Base-by-base conservation (phyloP, 2,888 invertebrate species). In the Himalopsyche japonica region DNA sequence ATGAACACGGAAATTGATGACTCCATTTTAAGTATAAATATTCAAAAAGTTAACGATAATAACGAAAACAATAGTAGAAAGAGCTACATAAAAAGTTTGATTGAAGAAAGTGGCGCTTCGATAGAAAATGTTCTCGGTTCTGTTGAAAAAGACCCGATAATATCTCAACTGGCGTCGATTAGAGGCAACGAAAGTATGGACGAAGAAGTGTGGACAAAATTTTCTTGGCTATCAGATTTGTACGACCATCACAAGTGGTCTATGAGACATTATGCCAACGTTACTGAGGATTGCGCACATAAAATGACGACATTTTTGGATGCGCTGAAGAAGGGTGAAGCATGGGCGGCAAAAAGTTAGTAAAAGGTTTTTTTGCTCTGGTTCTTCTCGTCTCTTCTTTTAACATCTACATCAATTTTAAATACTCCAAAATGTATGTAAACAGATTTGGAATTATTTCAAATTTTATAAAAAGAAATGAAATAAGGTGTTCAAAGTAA, bases 261-360 rank as follows among this genome's bases (percentile, higher is more conserved):
- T 48, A 87, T 88, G 47, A 88, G 90, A 2, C 87, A 90, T 48
- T 89, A 93, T 18, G 89, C 90, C 49, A 93, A 93, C 83, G 92
- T 93, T n/a, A 92, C 92, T 3, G 89, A 89, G n/a, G 90, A 90
- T 0, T 95, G 95, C 88, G 91, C 91, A 8, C 89, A 90, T 18
- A 93, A 94, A 87, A 91, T 95, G 91, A 90, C 91, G 86, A 89
- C 89, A 47, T 95, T 94, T 89, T 88, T 95, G 32, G 91, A 89
- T 88, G 95, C 93, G 82, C 91, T 93, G 83, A 92, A 88, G 89
- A 94, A 91, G 87, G 96, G 92, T 88, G 92, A 92, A 88, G 90
- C 91, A 76, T 97, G 97, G 97, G 97, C 97, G 12, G 94, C 95
- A 48, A 95, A 94, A 92, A 95, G 97, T 97, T 89, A 95, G 95